A percentile compares a stretch with the other conserved stretches of the same genome.
Conservation (phyloP, 1,140 invertebrate species). For the Diabrotica undecimpunctata region DNA sequence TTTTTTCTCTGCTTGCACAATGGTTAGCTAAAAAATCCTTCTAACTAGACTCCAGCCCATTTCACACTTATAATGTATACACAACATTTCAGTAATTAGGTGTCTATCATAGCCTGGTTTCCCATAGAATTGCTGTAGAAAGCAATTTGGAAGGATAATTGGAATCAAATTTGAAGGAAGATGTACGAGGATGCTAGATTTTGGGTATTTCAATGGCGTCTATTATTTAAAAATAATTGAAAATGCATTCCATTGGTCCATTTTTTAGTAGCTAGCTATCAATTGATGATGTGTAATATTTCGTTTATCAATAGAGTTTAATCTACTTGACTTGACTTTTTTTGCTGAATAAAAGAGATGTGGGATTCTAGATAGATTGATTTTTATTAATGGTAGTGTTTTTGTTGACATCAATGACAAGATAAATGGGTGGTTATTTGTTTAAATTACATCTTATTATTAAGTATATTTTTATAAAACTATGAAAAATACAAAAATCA, state of each 20-base stretch:
- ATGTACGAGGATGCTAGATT: constrained; percentile 4
- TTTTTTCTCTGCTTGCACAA: too few relatives aligned
- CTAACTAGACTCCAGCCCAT: constrained; percentile 13
- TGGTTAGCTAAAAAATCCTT: neutral
- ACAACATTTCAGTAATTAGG: constrained; percentile 12
- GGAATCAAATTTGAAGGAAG: constrained; percentile 13
- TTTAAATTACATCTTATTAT: too few relatives aligned
- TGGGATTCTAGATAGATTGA: too few relatives aligned
- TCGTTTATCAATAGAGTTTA: too few relatives aligned
- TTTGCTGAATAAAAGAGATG: too few relatives aligned
- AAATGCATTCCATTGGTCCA: constrained; percentile 8
- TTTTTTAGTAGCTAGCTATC: neutral
- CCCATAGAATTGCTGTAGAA: constrained; percentile 8
- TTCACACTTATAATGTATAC: constrained; percentile 16
- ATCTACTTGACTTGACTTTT: too few relatives aligned
- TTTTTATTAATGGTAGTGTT: too few relatives aligned
- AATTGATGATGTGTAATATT: too few relatives aligned
- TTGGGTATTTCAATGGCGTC: constrained; percentile 9
- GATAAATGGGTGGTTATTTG: too few relatives aligned
- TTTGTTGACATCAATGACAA: too few relatives aligned
- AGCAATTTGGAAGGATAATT: constrained; percentile 13
- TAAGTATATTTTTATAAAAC: too few relatives aligned
- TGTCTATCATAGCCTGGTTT: constrained; percentile 9
- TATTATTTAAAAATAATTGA: constrained; percentile 12
- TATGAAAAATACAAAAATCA: too few relatives aligned